Conservation (phyloP, 64 coral and sea anemone species). For the Dendronephthya gigantea region DNA sequence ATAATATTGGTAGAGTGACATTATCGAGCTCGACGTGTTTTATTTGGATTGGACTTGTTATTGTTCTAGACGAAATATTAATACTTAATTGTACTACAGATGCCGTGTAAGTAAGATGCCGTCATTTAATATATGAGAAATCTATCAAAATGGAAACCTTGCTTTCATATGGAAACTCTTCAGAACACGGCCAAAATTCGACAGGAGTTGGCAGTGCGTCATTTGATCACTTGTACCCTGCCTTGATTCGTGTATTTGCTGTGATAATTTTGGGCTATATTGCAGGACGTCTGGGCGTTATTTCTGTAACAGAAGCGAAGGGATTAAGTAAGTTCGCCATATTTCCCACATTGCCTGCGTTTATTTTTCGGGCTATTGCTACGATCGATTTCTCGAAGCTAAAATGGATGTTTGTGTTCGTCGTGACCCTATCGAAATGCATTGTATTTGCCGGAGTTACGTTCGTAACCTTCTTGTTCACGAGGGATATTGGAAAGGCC, state of each 20-base stretch:
- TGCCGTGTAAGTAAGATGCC: no score
- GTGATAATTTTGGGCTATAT: conserved; percentile 69
- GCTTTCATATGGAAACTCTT: background rate
- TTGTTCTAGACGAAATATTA: no score
- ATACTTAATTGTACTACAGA: no score
- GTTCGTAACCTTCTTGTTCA: conserved; percentile 48
- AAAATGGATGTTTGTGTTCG: conserved; percentile 69
- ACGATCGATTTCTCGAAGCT: conserved; percentile 49
- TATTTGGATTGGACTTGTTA: no score
- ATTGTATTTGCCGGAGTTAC: conserved; percentile 53
- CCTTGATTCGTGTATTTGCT: conserved; percentile 56
- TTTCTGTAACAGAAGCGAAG: conserved; percentile 56
- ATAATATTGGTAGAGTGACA: no score
- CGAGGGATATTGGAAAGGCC: conserved; percentile 54
- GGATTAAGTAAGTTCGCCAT: conserved; percentile 62
- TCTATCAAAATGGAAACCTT: background rate
- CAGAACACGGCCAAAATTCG: background rate
- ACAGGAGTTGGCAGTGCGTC: background rate
- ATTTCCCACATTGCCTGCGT: conserved; percentile 49
- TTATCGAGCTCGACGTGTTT: no score
- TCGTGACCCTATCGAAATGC: conserved; percentile 58
- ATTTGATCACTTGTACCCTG: conserved; percentile 60
- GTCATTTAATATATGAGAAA: no score
- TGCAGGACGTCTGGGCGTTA: conserved; percentile 60
- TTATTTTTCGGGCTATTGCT: conserved; percentile 63